These are phyloP conservation scores for Etheostoma perlongum DNA, from an alignment of 2,797 vertebrate species.

Conservation along the genomic window DNA sequence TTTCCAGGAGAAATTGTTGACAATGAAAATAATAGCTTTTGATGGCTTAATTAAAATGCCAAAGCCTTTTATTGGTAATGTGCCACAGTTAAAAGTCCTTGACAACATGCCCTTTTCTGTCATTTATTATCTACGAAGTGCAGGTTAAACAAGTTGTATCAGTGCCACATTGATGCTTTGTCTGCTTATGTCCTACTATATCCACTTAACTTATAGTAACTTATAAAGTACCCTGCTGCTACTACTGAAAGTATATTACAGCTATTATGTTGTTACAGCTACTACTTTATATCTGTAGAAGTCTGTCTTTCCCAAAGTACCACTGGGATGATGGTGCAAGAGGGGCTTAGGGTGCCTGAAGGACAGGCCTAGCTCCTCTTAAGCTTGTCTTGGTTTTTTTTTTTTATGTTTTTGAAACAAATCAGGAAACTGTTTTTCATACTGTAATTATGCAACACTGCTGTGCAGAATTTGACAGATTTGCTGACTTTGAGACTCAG, in stretches of 20 bases:
- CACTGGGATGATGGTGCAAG: no score
- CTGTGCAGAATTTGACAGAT: no score
- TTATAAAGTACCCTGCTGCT: not conserved
- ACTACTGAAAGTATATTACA: not conserved
- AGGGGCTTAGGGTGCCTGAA: no score
- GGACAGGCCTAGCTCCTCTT: no score
- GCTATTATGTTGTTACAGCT: not conserved
- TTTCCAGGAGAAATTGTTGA: constrained; percentile 72
- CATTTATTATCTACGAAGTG: constrained; percentile 48
- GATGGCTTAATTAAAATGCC: constrained; percentile 76
- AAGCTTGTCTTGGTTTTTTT: no score
- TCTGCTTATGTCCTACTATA: not conserved
- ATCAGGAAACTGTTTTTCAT: no score
- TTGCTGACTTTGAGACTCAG: no score
- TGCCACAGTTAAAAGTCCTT: constrained; percentile 50
- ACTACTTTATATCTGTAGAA: not conserved
- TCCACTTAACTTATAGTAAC: not conserved
- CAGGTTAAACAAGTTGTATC: constrained; percentile 23
- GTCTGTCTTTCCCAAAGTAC: no score
- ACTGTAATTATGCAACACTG: no score
- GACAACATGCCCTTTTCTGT: constrained; percentile 63
- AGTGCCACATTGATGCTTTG: not conserved
- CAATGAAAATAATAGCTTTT: constrained; percentile 75
- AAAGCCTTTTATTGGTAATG: constrained; percentile 62
- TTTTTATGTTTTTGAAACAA: no score